Conservation (phyloP, 2,888 invertebrate species). For the Lithophane leautieri region DNA sequence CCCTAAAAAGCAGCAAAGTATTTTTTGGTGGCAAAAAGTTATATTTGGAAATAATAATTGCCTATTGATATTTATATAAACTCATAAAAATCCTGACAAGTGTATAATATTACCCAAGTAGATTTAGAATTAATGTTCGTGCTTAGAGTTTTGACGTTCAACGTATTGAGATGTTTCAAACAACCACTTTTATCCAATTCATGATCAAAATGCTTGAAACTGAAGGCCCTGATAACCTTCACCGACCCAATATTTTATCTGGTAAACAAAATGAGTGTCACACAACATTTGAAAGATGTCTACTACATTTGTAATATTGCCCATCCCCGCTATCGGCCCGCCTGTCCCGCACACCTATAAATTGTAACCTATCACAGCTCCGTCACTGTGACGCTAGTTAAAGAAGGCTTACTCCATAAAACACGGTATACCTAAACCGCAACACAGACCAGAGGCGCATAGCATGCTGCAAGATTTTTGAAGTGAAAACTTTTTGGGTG, state of each 20-base stretch:
- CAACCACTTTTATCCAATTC: background rate
- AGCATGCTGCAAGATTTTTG: too few species aligned
- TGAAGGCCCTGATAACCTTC: background rate
- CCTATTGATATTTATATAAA: too few species aligned
- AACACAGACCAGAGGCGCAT: too few species aligned
- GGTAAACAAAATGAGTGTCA: conserved; percentile 40
- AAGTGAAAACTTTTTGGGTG: too few species aligned
- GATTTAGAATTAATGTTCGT: too few species aligned
- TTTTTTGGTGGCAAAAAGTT: too few species aligned
- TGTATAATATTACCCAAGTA: too few species aligned
- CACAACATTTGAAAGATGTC: conserved; percentile 46
- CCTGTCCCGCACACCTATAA: conserved; percentile 48
- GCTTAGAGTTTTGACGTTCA: background rate
- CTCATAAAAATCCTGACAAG: too few species aligned
- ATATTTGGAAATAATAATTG: too few species aligned
- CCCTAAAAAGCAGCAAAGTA: too few species aligned
- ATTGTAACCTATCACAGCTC: conserved; percentile 48
- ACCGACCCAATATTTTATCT: conserved; percentile 22
- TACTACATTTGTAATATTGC: conserved; percentile 46
- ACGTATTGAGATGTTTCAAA: background rate
- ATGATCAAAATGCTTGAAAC: background rate
- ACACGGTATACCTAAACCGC: background rate
- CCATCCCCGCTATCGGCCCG: conserved; percentile 46
- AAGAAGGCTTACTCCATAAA: conserved; percentile 14
- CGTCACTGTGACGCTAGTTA: background rate